Evolutionary conservation across 2,888 invertebrate species (phyloP), one percentile per base, ranked within the genome.

Genomic region (Agrotis segetum): DNA sequence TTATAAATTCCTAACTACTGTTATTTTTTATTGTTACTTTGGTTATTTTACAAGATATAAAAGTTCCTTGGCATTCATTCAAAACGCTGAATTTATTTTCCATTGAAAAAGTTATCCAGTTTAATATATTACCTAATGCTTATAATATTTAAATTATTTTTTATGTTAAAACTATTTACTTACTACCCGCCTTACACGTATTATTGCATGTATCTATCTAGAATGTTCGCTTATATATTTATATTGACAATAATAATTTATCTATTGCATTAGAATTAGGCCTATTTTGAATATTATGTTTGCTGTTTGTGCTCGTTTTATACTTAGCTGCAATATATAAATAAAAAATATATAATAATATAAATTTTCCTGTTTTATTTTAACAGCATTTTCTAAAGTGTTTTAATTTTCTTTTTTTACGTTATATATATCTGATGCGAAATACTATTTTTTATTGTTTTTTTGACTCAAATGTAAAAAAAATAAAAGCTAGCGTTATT

Each of bases 171-270:
- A 61, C 13, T 58, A 70, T 70, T 55, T 70, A 82, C 49, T 44
- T 81, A 81, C 68, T 79, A 77, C 85, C 77, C 76, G 79, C 84
- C 79, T 81, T 63, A 65, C 47, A 53, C 52, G 49, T 67, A 64
- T 71, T 64, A 67, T 77, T 77, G 79, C 78, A 70, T 83, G 81
- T 75, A 76, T 66, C 7, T 63, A 49, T 75, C 24, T 59, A 1
- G 71, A 77, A 65, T 81, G 67, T 46, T 21, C 14, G 65, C 65
- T 65, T 67, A 56, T 53, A 14, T 67, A 59, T 64, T 34, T 66
- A 63, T 63, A 14, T 68, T 55, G 16, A 19, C 9, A 19, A n/a
- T n/a, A 34, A 24, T 40, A 16, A n/a, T 53, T 40, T 40, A 40
- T 40, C 40, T 40, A 40, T 40, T 40, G 21, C 46, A n/a, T 50